Conservation (phyloP, 2,113 vertebrate species). For the Typhlomys cinereus region DNA sequence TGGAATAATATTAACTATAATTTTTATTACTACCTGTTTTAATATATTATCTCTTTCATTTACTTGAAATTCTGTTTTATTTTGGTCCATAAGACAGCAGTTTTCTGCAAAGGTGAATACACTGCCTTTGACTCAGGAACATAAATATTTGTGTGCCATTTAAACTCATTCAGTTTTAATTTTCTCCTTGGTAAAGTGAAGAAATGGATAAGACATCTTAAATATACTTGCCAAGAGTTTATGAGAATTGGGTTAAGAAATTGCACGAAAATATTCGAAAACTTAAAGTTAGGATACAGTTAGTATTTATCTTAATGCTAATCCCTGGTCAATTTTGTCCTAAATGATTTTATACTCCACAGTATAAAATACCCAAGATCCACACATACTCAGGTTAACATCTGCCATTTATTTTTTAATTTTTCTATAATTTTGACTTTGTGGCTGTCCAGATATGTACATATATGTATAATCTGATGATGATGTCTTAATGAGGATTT, state of each 20-base stretch:
- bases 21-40: background rate
- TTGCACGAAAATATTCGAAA: constrained; percentile 16
- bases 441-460: background rate
- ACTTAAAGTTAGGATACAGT: background rate
- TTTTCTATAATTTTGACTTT: constrained; percentile 4
- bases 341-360: background rate
- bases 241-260: constrained; percentile 39
- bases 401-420: constrained; percentile 19
- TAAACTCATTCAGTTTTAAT: background rate
- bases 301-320: constrained; percentile 37
- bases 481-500: background rate
- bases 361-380: background rate
- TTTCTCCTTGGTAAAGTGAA: constrained; percentile 13
- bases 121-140: background rate
- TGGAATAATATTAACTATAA: background rate
- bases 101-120: background rate
- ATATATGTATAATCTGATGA: background rate
- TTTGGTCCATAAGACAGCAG: constrained; percentile 17
- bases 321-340: background rate
- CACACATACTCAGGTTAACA: background rate
- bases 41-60: background rate
- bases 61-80: background rate
- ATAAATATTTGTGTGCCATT: background rate
- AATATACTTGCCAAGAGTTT: background rate
- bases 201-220: background rate